Conservation (phyloP, 2,797 vertebrate genomes). For the Acipenser oxyrinchus region DNA sequence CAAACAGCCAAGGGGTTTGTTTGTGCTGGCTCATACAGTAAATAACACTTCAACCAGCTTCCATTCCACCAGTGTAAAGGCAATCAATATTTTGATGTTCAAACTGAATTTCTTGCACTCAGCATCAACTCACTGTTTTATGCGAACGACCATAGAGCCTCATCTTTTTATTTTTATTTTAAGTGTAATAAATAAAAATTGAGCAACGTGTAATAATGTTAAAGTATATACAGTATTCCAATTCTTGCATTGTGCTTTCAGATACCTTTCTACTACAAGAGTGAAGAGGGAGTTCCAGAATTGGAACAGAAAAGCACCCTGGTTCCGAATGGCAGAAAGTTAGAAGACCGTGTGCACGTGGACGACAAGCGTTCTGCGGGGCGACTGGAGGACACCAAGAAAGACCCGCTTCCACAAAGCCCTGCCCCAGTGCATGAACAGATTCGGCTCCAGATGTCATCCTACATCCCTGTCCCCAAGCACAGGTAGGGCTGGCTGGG, state of each 20-base stretch:
- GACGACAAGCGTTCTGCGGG: slow-evolving; percentile 53
- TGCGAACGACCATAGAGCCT: no score
- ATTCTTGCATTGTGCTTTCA: slow-evolving; percentile 23
- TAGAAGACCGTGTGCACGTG: slow-evolving; percentile 51
- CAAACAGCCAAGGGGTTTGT: no score
- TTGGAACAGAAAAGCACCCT: slow-evolving; percentile 45
- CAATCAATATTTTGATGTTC: no score
- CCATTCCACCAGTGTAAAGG: no score
- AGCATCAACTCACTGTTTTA: no score
- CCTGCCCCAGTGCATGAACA: slow-evolving; percentile 37
- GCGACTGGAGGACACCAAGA: slow-evolving; percentile 42
- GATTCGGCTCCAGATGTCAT: slow-evolving; percentile 43
- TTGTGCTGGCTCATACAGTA: no score
- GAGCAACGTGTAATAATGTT: no score
- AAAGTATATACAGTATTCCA: no score
- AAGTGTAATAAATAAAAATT: no score
- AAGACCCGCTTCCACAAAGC: slow-evolving; percentile 40
- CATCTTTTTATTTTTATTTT: no score
- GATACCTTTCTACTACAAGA: slow-evolving; percentile 29
- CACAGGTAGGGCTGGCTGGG: slow-evolving; percentile 49
- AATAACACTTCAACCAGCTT: no score
- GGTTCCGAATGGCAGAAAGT: slow-evolving; percentile 43
- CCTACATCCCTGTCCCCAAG: slow-evolving; percentile 67
- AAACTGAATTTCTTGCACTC: no score
- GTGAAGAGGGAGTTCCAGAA: slow-evolving; percentile 46